phyloP scores from a whole-genome alignment of 2,113 vertebrate genomes.

The Numenius arquata region DNA sequence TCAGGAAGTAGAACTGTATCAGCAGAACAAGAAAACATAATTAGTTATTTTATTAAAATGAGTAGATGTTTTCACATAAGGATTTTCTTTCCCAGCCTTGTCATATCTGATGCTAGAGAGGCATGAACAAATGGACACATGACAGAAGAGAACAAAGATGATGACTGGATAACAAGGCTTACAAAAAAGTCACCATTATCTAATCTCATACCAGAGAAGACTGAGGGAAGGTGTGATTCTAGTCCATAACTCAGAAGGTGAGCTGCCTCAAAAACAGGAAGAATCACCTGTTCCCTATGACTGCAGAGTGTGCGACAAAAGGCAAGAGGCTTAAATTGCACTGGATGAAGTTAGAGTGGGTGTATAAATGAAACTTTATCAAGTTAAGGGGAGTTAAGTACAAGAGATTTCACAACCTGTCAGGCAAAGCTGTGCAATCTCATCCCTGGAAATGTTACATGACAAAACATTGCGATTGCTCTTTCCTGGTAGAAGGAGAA shows the following conservation, averaged over 20 bases:
- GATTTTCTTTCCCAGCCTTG: neutral
- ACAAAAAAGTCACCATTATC: neutral
- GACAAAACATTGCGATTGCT: neutral
- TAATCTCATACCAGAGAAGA: neutral
- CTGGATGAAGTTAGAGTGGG: neutral
- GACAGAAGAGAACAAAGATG: neutral
- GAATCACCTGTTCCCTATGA: neutral
- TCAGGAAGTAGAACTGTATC: neutral
- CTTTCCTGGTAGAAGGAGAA: neutral
- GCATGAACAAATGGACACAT: neutral
- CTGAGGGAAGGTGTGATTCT: neutral
- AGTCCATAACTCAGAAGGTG: neutral
- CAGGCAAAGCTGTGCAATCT: neutral
- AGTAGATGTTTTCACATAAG: neutral
- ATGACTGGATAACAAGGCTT: neutral
- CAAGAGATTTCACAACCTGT: neutral
- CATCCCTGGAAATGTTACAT: neutral
- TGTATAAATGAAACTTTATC: neutral
- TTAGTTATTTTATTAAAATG: neutral
- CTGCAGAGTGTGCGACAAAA: accelerated
- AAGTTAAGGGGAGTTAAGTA: neutral
- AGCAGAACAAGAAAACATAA: neutral
- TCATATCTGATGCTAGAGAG: neutral
- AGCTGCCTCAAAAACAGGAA: neutral
- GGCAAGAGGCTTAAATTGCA: neutral